Conservation (phyloP, 2,888 invertebrate species). For the Julus scandinavius region DNA sequence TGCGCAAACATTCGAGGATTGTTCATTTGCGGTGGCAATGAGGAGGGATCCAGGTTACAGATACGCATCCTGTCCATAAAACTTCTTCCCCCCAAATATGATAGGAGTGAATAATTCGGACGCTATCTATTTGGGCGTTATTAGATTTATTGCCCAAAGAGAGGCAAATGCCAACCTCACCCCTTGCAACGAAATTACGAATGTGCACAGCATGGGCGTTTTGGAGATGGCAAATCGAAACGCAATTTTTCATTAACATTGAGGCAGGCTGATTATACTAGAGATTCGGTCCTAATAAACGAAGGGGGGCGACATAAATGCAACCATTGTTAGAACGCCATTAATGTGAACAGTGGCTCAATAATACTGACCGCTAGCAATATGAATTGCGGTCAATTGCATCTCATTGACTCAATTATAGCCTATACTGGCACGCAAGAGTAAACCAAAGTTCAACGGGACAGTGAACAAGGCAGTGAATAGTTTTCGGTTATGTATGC, state of each 20-base stretch:
- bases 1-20: not conserved
- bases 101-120: slow-evolving; percentile 29
- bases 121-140: slow-evolving; percentile 14
- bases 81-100: not conserved
- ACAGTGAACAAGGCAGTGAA: not conserved
- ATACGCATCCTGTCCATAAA: not conserved
- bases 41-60: no score
- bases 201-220: slow-evolving; percentile 25
- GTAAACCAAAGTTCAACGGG: not conserved
- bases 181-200: not conserved
- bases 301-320: not conserved
- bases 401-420: not conserved
- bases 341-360: slow-evolving; percentile 33
- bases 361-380: slow-evolving; percentile 22
- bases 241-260: slow-evolving; percentile 7
- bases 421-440: not conserved
- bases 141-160: slow-evolving; percentile 8
- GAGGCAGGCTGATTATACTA: not conserved
- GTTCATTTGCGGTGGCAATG: no score
- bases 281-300: slow-evolving; percentile 33
- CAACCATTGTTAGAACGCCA: not conserved
- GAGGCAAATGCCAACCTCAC: slow-evolving; percentile 2
- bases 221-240: slow-evolving; percentile 24
- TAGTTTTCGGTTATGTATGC: no score
- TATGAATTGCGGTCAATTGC: slow-evolving; percentile 14